Percentiles rank a stretch among this genome's conserved stretches.
Conservation (phyloP, 1,140 invertebrate genomes). For the Atta texana region DNA sequence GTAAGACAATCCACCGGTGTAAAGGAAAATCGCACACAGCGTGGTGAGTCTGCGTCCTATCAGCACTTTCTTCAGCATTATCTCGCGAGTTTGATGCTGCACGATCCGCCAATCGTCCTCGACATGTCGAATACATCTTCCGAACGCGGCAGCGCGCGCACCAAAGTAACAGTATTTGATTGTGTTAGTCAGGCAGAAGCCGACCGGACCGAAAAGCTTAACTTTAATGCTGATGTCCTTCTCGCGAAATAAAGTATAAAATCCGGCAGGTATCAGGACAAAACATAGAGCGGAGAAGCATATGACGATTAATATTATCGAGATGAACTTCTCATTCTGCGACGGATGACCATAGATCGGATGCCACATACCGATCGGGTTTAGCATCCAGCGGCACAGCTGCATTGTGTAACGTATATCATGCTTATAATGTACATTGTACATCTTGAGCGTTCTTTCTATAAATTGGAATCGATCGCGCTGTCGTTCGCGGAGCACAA, state of each 20-base stretch:
- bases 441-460: not conserved
- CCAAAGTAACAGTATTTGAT: slow-evolving; percentile 64
- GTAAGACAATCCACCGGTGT: slow-evolving; percentile 69
- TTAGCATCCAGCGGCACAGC: slow-evolving; percentile 71
- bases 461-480: slow-evolving; percentile 15
- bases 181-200: slow-evolving; percentile 21
- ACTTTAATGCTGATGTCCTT: slow-evolving; percentile 22
- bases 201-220: slow-evolving; percentile 40
- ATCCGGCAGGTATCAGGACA: slow-evolving; percentile 53
- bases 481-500: not conserved
- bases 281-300: slow-evolving; percentile 57
- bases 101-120: slow-evolving; percentile 68
- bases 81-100: slow-evolving; percentile 15
- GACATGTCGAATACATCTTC: slow-evolving; percentile 65
- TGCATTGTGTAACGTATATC: slow-evolving; percentile 41
- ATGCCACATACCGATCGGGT: slow-evolving; percentile 75
- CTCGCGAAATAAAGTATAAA: slow-evolving; percentile 50
- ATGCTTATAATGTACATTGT: slow-evolving; percentile 18
- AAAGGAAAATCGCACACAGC: slow-evolving; percentile 60
- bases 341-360: slow-evolving; percentile 2
- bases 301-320: not conserved
- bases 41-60: slow-evolving; percentile 62
- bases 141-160: not conserved
- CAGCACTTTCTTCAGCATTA: slow-evolving; percentile 64
- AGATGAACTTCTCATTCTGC: not conserved